Conservation (phyloP, 1,140 invertebrate species). For the Hycleus phaleratus region DNA sequence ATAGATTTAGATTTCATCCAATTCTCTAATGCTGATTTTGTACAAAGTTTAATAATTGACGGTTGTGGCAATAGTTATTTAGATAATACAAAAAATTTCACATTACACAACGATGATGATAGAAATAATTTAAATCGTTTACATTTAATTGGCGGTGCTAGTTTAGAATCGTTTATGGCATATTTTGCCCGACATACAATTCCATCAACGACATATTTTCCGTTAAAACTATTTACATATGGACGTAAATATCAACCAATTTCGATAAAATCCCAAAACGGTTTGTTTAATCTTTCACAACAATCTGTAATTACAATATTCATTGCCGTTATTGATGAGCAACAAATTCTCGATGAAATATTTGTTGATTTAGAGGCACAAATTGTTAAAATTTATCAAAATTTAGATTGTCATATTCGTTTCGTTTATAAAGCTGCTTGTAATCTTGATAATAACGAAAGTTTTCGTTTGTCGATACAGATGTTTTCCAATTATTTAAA, state of each 20-base stretch:
- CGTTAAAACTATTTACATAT: conserved; percentile 52
- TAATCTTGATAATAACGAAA: conserved; percentile 51
- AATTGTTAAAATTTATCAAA: conserved; percentile 47
- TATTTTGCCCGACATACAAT: conserved; percentile 55
- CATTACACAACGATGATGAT: conserved; percentile 46
- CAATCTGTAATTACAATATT: conserved; percentile 52
- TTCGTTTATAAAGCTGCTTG: conserved; percentile 48
- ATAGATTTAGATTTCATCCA: conserved; percentile 44
- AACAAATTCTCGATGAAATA: conserved; percentile 29
- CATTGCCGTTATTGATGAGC: conserved; percentile 41
- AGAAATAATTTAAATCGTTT: conserved; percentile 45
- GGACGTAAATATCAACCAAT: conserved; percentile 55
- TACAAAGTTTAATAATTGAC: conserved; percentile 58
- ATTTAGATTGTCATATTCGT: conserved; percentile 53
- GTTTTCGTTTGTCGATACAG: conserved; percentile 53
- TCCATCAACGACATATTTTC: conserved; percentile 44
- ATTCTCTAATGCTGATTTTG: conserved; percentile 60
- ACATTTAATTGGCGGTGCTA: conserved; percentile 58
- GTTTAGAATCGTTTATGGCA: conserved; percentile 54
- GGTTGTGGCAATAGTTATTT: conserved; percentile 53
- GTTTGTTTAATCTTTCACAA: conserved; percentile 56
- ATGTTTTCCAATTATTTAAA: conserved; percentile 54
- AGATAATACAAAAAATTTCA: conserved; percentile 46
- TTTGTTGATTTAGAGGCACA: conserved; percentile 44
- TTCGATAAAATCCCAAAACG: conserved; percentile 29